Conservation (phyloP, 2,797 vertebrate genomes). For the Pangasius djambal region DNA sequence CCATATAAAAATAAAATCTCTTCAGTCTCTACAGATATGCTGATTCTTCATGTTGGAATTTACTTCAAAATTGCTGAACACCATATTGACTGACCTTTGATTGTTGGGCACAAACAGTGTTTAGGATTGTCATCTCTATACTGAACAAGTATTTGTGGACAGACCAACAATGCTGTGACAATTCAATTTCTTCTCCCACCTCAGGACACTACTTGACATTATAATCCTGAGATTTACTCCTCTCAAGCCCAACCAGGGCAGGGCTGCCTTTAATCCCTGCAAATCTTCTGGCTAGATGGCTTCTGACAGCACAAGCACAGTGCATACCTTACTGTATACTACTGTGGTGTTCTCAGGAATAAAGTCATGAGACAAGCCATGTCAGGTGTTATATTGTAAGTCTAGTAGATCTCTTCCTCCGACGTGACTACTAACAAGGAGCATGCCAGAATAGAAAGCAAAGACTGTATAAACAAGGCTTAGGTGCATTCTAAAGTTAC, state of each 20-base stretch:
- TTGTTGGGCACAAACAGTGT: slow-evolving; percentile 50
- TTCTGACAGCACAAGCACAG: slow-evolving; percentile 40
- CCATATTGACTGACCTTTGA: slow-evolving; percentile 43
- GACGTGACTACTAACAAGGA: slow-evolving; percentile 18
- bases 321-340: neutral
- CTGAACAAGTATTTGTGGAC: neutral
- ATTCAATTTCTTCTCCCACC: slow-evolving; percentile 73
- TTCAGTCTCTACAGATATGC: neutral
- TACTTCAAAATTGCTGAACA: slow-evolving; percentile 32
- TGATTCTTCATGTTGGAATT: slow-evolving; percentile 3
- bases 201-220: slow-evolving; percentile 72
- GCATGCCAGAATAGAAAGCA: neutral
- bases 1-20: slow-evolving; percentile 54
- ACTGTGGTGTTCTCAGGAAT: slow-evolving; percentile 3
- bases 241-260: slow-evolving; percentile 66
- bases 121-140: slow-evolving; percentile 63
- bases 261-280: slow-evolving; percentile 78
- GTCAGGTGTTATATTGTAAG: slow-evolving; percentile 28
- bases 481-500: neutral
- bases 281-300: slow-evolving; percentile 70
- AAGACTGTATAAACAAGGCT: neutral
- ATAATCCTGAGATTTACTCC: slow-evolving; percentile 83
- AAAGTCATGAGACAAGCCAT: slow-evolving; percentile 20
- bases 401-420: neutral
- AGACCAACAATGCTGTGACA: slow-evolving; percentile 60